Evolutionary conservation across 2,113 vertebrate species (phyloP).

Genomic region (Todiramphus chloris): DNA sequence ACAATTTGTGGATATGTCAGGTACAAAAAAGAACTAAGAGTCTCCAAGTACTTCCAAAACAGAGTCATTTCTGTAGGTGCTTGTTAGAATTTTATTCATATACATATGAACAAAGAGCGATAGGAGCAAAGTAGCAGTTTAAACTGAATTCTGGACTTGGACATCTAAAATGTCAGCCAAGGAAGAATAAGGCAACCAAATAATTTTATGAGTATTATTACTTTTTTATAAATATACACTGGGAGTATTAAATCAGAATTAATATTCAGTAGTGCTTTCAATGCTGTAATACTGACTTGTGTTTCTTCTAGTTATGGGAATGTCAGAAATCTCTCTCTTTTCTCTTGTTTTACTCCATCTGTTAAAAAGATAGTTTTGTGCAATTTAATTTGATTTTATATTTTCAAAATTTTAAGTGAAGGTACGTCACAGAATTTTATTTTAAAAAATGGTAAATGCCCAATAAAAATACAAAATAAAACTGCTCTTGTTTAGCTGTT

Average conservation of each 20-base stretch:
- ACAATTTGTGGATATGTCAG: not conserved
- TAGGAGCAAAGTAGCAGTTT: not conserved
- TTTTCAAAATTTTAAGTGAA: not conserved
- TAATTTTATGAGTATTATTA: not conserved
- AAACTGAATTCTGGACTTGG: not conserved
- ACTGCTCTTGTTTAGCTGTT: not conserved
- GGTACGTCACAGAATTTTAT: not conserved
- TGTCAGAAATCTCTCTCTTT: not conserved
- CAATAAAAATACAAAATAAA: not conserved
- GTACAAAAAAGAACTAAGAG: not conserved
- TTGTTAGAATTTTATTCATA: not conserved
- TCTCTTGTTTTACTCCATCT: not conserved
- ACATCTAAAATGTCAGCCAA: not conserved
- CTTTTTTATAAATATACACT: not conserved
- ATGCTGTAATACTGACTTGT: not conserved
- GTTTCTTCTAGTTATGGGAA: not conserved
- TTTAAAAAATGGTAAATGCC: fast-evolving
- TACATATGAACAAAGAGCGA: not conserved
- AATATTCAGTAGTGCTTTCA: not conserved
- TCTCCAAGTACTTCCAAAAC: not conserved
- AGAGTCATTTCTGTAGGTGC: not conserved
- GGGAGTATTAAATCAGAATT: not conserved
- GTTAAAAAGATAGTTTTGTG: not conserved
- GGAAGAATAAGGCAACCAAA: not conserved
- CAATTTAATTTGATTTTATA: not conserved